Evolutionary conservation across 2,888 invertebrate species (phyloP).

Genomic region (Brachycybe producta): DNA sequence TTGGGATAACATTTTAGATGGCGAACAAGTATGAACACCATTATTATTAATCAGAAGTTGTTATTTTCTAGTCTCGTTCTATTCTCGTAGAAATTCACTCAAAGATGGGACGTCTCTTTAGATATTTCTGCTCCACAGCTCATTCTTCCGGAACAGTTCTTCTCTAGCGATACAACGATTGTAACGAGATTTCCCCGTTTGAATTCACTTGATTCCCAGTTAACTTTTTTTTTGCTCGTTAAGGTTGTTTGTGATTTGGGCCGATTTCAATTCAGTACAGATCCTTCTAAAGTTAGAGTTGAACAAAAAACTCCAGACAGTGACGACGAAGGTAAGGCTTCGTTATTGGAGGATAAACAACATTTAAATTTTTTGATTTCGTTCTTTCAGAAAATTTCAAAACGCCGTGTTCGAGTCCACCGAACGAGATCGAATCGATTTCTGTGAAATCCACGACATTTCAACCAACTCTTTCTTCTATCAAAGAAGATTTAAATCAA

Average conservation of each 20-base stretch:
- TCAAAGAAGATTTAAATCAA: conserved; percentile 8
- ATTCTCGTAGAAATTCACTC: too few relatives aligned
- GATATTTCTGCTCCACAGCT: conserved; percentile 91
- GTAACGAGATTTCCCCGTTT: conserved; percentile 20
- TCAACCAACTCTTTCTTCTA: conserved; percentile 6
- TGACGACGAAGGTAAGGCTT: conserved; percentile 40
- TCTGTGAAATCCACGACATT: neutral
- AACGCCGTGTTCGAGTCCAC: conserved; percentile 37
- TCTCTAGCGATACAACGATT: conserved; percentile 30
- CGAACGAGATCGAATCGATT: conserved; percentile 21
- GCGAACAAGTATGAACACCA: conserved; percentile 25
- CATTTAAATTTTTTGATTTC: neutral
- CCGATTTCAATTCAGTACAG: conserved; percentile 49
- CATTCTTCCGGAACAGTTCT: conserved; percentile 57
- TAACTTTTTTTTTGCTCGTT: conserved; percentile 15
- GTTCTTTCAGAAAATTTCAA: conserved; percentile 32
- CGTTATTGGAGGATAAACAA: conserved; percentile 5
- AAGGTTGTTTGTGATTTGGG: conserved; percentile 78
- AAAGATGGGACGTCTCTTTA: conserved; percentile 67
- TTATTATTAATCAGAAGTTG: conserved; percentile 6
- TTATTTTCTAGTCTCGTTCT: neutral
- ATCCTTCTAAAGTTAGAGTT: conserved; percentile 18
- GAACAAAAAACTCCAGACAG: conserved; percentile 27
- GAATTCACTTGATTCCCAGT: neutral
- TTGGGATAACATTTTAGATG: conserved; percentile 45